Conservation (phyloP, 2,888 invertebrate genomes). For the Drosophila testacea region DNA sequence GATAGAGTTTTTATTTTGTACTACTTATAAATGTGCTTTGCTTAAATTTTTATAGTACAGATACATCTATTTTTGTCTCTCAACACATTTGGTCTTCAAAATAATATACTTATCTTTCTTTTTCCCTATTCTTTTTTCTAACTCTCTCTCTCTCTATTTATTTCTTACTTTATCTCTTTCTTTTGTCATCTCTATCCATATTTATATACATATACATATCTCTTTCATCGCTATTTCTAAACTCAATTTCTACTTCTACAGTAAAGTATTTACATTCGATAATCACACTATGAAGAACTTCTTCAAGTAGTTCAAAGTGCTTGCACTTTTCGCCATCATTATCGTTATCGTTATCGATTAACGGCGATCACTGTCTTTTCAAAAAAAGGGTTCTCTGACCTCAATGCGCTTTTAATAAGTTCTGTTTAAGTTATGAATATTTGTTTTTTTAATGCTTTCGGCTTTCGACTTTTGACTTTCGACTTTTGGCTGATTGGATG, state of each 20-base stretch:
- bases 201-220: not conserved
- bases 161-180: too few relatives aligned
- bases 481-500: slow-evolving; percentile 64
- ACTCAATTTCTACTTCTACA: not conserved
- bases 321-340: slow-evolving; percentile 1
- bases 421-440: slow-evolving; percentile 47
- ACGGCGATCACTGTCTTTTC: not conserved
- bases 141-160: not conserved
- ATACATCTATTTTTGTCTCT: not conserved
- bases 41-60: not conserved
- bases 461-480: slow-evolving; percentile 5
- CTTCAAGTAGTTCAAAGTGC: not conserved
- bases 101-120: too few relatives aligned
- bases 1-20: too few relatives aligned
- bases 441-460: slow-evolving; percentile 22
- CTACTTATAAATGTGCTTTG: too few relatives aligned
- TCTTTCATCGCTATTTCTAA: not conserved
- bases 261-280: not conserved
- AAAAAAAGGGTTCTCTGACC: slow-evolving; percentile 41
- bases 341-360: slow-evolving; percentile 23
- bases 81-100: not conserved
- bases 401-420: slow-evolving; percentile 68
- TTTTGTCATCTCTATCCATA: too few relatives aligned
- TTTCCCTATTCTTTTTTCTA: not conserved
- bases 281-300: not conserved